These are phyloP conservation scores for Gymnopithys bicolor DNA, from an alignment of 2,797 vertebrate genomes.

Conservation along the genomic window DNA sequence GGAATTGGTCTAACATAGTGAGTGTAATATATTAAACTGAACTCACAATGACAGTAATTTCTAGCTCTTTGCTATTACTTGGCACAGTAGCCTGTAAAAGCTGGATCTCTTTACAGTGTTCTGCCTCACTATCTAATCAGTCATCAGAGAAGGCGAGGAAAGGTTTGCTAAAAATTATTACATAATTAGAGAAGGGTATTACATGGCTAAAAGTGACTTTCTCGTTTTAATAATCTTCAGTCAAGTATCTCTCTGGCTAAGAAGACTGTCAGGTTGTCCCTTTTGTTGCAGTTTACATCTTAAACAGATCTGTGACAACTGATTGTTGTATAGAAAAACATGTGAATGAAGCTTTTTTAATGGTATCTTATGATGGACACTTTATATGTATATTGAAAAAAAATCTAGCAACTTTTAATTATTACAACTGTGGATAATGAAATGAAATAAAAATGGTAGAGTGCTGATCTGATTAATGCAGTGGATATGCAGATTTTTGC, in stretches of 20 bases:
- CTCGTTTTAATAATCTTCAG: background rate
- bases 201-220: constrained; percentile 19
- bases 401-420: background rate
- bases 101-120: background rate
- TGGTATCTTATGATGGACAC: background rate
- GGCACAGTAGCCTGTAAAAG: constrained; percentile 6
- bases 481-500: background rate
- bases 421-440: background rate
- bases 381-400: background rate
- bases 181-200: constrained; percentile 29
- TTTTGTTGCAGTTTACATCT: background rate
- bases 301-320: background rate
- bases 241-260: background rate
- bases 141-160: background rate
- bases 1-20: background rate
- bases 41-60: constrained; percentile 11
- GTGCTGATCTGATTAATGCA: background rate
- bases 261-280: background rate
- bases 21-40: background rate
- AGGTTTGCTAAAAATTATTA: constrained; percentile 36
- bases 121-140: constrained; percentile 14
- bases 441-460: background rate
- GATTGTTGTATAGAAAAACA: background rate
- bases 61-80: constrained; percentile 20
- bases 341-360: background rate